phyloP scores from a whole-genome alignment of 2,888 invertebrate genomes.

The Volucella bombylans region DNA sequence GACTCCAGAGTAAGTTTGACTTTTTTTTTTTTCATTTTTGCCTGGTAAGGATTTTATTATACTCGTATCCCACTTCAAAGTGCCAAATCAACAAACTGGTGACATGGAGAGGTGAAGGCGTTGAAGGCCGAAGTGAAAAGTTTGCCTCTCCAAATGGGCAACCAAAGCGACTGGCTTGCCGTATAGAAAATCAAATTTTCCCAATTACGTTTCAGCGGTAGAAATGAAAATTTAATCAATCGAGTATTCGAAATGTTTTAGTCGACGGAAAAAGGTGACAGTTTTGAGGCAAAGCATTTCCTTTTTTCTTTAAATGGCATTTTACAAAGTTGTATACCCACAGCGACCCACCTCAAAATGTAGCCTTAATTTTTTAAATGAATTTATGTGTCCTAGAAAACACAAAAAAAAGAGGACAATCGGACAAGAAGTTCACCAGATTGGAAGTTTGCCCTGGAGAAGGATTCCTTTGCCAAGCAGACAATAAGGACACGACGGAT shows the following conservation, averaged over 20 bases:
- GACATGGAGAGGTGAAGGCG: background rate
- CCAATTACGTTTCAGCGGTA: conserved; percentile 15
- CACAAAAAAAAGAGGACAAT: background rate
- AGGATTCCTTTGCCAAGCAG: background rate
- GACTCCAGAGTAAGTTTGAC: conserved; percentile 4
- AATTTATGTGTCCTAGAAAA: background rate
- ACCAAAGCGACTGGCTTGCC: background rate
- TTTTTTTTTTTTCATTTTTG: conserved; percentile 10
- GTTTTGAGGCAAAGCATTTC: background rate
- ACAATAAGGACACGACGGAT: background rate
- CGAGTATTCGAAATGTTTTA: background rate
- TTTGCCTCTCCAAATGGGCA: conserved; percentile 1
- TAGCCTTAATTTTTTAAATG: background rate
- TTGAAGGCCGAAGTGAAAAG: background rate
- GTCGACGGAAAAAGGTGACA: too few species aligned
- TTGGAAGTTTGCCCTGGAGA: conserved; percentile 5
- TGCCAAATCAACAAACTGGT: background rate
- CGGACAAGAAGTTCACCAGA: background rate
- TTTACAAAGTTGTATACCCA: background rate
- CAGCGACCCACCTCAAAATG: background rate
- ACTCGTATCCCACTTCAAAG: background rate
- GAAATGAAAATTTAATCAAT: conserved; percentile 44
- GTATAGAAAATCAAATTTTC: conserved; percentile 18
- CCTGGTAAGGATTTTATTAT: conserved; percentile 11
- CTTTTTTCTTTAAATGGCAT: background rate